Base-by-base conservation (phyloP, 64 coral and sea anemone species). In the Exaiptasia diaphana region DNA sequence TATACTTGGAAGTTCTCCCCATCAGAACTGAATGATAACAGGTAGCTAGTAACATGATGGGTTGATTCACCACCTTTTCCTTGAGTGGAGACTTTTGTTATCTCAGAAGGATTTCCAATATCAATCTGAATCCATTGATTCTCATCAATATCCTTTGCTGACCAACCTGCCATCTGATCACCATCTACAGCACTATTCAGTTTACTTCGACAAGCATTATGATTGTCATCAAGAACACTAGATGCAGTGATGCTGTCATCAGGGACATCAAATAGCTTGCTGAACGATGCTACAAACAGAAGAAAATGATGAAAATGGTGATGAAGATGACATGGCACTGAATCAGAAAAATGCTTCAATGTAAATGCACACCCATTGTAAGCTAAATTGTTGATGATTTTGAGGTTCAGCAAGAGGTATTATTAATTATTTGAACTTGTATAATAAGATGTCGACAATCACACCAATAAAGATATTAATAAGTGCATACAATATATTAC, bases 41-140 rank as follows among this genome's bases (percentile, higher is more conserved):
- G 50, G 41, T 79, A 94, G 36, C 85, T 94, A 22, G 53, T 83
- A 41, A 94, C 91, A 53, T 77, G 73, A 5, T 85, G 79, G 1
- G 61, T 36, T 18, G 56, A 45, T 40, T 60, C 79, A n/a, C 85
- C 91, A 27, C 85, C 85, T 73, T 77, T 74, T 13, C 91, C 91
- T 52, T 94, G 91, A 45, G 75, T 78, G 38, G 55, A 33, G 30
- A 94, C 33, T 68, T 79, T 89, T 42, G 91, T 89, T 20, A 94
- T 21, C 64, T 87, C 85, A 3, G 54, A 39, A 71, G 78, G 54
- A 29, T 83, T 78, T n/a, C 91, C 91, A 83, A 82, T 71, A 63
- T 94, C 80, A 14, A 94, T 61, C 58, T 94, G 85, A 22, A 94
- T 68, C 91, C 91, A 94, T 39, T 89, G 85, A n/a, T 89, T 80